These are phyloP conservation scores for Glandiceps talaboti DNA, from an alignment of 53 echinoderm and acorn worm genomes.

Conservation along the genomic window DNA sequence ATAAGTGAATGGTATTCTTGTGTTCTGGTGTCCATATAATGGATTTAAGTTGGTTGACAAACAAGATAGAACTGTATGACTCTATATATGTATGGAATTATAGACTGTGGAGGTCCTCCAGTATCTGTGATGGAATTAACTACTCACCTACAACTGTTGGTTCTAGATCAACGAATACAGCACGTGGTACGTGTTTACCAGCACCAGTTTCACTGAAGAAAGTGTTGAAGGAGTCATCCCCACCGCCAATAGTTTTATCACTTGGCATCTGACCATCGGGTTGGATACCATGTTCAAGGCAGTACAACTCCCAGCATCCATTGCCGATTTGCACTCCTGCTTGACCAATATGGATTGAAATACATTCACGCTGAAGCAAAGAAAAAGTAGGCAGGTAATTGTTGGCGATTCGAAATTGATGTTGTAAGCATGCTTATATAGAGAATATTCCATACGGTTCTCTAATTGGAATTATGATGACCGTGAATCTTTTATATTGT, in stretches of 20 bases:
- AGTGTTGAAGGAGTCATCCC: not conserved
- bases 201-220: not conserved
- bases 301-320: slow-evolving; percentile 7
- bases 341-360: not conserved
- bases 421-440: too few relatives aligned
- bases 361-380: not conserved
- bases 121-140: too few relatives aligned
- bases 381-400: too few relatives aligned
- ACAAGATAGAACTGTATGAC: too few relatives aligned
- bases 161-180: slow-evolving; percentile 42
- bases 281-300: slow-evolving; percentile 36
- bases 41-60: too few relatives aligned
- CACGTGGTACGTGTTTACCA: not conserved
- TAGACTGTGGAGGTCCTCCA: too few relatives aligned
- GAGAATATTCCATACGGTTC: too few relatives aligned
- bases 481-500: too few relatives aligned
- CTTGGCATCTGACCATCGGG: not conserved
- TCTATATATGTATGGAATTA: too few relatives aligned
- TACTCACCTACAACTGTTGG: slow-evolving; percentile 49
- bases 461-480: too few relatives aligned
- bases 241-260: not conserved
- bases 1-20: not conserved
- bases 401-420: too few relatives aligned
- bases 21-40: too few relatives aligned
- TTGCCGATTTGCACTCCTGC: not conserved